Evolutionary conservation across 2,888 invertebrate genomes (phyloP).

Genomic region (Ectemnius continuus): DNA sequence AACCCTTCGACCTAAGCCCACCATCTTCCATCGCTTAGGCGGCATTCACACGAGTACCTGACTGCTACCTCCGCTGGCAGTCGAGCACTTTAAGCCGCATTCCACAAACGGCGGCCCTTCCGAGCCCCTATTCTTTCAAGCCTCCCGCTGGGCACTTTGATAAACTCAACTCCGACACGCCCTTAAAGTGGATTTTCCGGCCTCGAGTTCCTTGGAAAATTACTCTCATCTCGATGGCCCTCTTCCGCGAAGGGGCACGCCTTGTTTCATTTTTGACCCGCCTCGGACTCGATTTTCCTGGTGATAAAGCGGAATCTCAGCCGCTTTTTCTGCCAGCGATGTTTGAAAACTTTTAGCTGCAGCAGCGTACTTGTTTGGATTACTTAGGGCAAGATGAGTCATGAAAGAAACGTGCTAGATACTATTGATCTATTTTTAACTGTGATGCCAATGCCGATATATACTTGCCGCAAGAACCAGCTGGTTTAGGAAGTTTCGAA

Average conservation of each 20-base stretch:
- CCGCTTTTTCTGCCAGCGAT: background rate
- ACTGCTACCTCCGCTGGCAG: background rate
- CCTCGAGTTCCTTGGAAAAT: conserved; percentile 9
- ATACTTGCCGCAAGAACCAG: too few species aligned
- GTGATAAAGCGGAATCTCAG: background rate
- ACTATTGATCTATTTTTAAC: too few species aligned
- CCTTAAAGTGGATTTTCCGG: conserved; percentile 17
- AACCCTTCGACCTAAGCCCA: conserved; percentile 30
- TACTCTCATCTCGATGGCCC: background rate
- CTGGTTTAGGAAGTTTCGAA: too few species aligned
- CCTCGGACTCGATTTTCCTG: background rate
- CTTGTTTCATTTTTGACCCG: too few species aligned
- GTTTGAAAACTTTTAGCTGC: too few species aligned
- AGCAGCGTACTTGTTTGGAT: too few species aligned
- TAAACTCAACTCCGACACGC: background rate
- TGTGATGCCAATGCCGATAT: too few species aligned
- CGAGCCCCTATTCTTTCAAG: conserved; percentile 13
- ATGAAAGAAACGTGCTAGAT: too few species aligned
- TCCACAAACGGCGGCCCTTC: conserved; percentile 9
- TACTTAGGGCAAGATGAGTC: too few species aligned
- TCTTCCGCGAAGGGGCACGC: background rate
- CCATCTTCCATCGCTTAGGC: conserved; percentile 37
- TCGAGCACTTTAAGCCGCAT: conserved; percentile 19
- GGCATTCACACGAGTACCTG: conserved; percentile 40
- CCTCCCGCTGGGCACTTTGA: conserved; percentile 1